Base-by-base conservation (phyloP, 1,140 invertebrate genomes). In the Trichonephila clavata region DNA sequence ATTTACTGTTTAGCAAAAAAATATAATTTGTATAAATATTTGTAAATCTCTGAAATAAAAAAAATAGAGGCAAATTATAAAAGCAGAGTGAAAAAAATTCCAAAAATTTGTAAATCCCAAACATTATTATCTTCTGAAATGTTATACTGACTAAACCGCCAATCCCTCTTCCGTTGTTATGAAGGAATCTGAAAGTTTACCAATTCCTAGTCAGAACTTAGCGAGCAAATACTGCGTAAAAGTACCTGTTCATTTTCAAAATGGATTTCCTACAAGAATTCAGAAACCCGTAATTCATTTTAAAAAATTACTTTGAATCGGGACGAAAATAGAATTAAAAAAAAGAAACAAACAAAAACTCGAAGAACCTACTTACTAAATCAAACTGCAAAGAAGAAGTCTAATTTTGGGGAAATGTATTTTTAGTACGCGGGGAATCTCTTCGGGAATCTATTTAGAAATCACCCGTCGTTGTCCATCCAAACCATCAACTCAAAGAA, bases 401-500 rank as follows among this genome's bases (percentile, higher is more conserved):
- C 71, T 77, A 77, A 77, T 77, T 77, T 68, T 77, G 24, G 2
- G 32, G 65, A 77, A 50, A 77, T 32, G 71, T 77, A 77, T 77
- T 77, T 77, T 77, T 39, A 77, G 71, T 18, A 39, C 24, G 14
- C 18, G 24, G 27, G 32, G 39, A 39, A 77, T 77, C 71, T 32
- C 16, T 18, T n/a, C 24, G 24, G 2, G 27, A 71, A 77, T 77
- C 71, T 77, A 77, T 77, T 77, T 77, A 77, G 71, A 77, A 77
- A 4, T 77, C 71, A 32, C 16, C 32, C 27, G 6, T 20, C 27
- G 24, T 18, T 32, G 27, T 77, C 27, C 71, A 20, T 77, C 71
- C 10, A 77, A 71, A 1, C 71, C 27, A 77, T 77, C 71, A 77
- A 77, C 71, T 77, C 18, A 77, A 77, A 39, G 18, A 39, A 71